Evolutionary conservation across 1,140 invertebrate genomes (phyloP).

Genomic region (Agrilus planipennis): DNA sequence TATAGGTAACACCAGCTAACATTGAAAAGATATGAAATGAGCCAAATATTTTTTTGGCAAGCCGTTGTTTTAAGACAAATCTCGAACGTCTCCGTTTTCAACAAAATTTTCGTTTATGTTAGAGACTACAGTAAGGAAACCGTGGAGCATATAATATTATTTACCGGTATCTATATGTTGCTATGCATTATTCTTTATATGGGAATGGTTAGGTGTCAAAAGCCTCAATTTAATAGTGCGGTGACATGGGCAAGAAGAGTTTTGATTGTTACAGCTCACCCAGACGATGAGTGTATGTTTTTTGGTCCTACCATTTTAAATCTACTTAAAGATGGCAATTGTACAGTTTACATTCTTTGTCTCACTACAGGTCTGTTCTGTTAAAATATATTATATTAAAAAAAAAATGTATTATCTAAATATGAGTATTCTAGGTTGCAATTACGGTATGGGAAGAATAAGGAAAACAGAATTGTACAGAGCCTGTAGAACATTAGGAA

Average conservation of each 20-base stretch:
- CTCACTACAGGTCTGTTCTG: slow-evolving; percentile 60
- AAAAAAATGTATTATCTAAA: slow-evolving; percentile 4
- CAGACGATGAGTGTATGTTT: slow-evolving; percentile 97
- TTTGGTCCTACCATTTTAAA: slow-evolving; percentile 83
- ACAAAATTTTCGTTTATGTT: no score
- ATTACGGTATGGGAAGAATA: slow-evolving; percentile 50
- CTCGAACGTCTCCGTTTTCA: no score
- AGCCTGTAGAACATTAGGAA: slow-evolving; percentile 66
- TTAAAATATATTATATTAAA: slow-evolving; percentile 2
- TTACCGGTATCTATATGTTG: slow-evolving; percentile 21
- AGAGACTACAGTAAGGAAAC: slow-evolving; percentile 24
- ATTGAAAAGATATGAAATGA: no score
- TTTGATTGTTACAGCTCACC: slow-evolving; percentile 82
- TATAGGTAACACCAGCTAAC: no score
- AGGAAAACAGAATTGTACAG: slow-evolving; percentile 67
- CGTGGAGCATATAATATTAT: slow-evolving; percentile 31
- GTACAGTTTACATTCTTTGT: slow-evolving; percentile 70
- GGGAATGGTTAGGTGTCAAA: slow-evolving; percentile 17
- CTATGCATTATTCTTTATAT: slow-evolving; percentile 28
- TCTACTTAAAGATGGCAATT: slow-evolving; percentile 47
- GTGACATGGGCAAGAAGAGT: slow-evolving; percentile 42
- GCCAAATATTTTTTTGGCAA: no score
- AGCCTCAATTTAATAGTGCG: slow-evolving; percentile 28
- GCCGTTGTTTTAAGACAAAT: no score
- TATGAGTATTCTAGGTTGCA: slow-evolving; percentile 49